phyloP scores from a whole-genome alignment of 2,113 vertebrate species.

The Cebus imitator region DNA sequence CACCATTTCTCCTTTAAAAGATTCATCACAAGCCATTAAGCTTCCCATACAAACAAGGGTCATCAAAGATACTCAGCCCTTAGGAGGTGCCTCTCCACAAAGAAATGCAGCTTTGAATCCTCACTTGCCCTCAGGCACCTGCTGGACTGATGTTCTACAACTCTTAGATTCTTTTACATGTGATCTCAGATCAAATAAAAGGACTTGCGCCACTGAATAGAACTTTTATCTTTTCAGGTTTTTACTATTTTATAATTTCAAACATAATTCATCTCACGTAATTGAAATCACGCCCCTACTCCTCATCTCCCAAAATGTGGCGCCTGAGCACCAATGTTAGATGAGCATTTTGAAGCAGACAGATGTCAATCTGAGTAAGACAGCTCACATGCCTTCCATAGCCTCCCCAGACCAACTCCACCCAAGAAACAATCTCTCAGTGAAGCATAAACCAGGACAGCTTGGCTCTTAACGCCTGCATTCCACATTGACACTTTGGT shows the following conservation, averaged over 20 bases:
- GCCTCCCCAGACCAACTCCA: neutral
- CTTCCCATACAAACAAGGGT: constrained; percentile 6
- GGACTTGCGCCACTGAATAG: neutral
- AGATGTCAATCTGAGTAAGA: neutral
- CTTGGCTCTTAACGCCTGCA: neutral
- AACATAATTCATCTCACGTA: neutral
- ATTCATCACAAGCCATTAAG: neutral
- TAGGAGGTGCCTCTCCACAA: neutral
- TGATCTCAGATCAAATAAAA: constrained; percentile 35
- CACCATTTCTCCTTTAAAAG: neutral
- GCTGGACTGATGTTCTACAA: neutral
- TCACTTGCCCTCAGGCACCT: neutral
- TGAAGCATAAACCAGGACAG: neutral
- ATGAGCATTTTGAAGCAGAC: neutral
- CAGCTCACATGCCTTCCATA: neutral
- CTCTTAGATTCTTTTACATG: neutral
- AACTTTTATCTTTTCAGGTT: neutral
- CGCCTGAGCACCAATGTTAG: neutral
- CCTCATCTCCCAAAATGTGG: neutral
- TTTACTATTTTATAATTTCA: neutral
- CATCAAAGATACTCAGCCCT: neutral
- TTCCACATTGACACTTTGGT: neutral
- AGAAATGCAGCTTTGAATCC: neutral
- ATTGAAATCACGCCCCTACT: neutral
- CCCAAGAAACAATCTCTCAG: neutral